A percentile compares a stretch with the other conserved stretches of the same genome.
Conservation (phyloP, 2,888 invertebrate genomes). For the Isotomurus palustris region DNA sequence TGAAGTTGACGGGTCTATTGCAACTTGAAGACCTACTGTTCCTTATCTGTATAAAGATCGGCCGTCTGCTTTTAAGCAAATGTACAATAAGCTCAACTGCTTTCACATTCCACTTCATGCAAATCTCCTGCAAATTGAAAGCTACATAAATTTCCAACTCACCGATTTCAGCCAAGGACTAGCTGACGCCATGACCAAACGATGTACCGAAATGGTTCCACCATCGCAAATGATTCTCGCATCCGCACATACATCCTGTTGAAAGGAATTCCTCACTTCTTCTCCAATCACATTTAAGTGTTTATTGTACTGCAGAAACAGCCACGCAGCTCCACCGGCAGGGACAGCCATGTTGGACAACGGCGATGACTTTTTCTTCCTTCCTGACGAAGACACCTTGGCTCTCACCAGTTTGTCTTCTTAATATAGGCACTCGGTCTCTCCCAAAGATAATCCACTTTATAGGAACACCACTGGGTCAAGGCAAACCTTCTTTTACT, state of each 20-base stretch:
- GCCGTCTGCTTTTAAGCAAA: too few species aligned
- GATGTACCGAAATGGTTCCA: constrained; percentile 42
- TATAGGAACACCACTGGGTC: too few species aligned
- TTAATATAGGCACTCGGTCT: neutral
- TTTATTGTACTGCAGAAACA: constrained; percentile 46
- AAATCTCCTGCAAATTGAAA: neutral
- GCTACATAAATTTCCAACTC: constrained; percentile 10
- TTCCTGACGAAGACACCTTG: neutral
- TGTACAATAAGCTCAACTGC: too few species aligned
- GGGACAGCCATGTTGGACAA: neutral
- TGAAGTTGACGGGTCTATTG: too few species aligned
- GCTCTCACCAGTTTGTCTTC: neutral
- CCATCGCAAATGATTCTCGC: constrained; percentile 44
- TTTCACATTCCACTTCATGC: neutral
- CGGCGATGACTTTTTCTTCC: neutral
- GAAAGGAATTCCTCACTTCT: constrained; percentile 44
- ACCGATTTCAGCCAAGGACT: constrained; percentile 45
- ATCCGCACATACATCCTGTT: constrained; percentile 42
- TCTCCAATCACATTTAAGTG: constrained; percentile 45
- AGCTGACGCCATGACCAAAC: constrained; percentile 42
- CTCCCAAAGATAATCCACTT: neutral
- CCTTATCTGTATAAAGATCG: too few species aligned
- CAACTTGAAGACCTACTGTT: too few species aligned
- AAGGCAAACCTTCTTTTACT: neutral
- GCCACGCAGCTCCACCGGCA: constrained; percentile 40